Evolutionary conservation across 2,888 invertebrate genomes (phyloP).

Genomic region (Papilio gigon): DNA sequence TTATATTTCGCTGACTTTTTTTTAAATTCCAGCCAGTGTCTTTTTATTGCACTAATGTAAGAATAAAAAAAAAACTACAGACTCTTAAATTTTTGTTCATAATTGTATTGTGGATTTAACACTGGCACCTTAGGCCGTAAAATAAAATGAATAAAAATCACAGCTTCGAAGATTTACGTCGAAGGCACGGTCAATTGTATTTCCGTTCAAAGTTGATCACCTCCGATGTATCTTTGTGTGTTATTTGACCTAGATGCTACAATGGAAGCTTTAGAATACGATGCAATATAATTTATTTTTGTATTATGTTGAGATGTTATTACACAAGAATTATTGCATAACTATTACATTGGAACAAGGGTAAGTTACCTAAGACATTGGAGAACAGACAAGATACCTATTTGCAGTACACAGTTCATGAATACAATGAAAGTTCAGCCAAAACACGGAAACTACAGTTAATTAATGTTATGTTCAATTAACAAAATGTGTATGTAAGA

Average conservation of each 20-base stretch:
- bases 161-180: background rate
- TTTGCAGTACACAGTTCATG: no score
- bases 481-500: no score
- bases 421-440: no score
- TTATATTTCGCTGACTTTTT: background rate
- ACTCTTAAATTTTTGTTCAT: background rate
- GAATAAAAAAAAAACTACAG: no score
- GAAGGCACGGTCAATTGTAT: background rate
- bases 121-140: no score
- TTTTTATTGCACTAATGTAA: no score
- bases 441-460: no score
- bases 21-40: no score
- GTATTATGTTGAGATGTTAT: slow-evolving; percentile 4
- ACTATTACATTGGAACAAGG: background rate
- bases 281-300: background rate
- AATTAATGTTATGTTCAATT: no score
- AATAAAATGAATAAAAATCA: background rate
- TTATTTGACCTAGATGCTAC: slow-evolving; percentile 6
- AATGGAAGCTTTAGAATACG: background rate
- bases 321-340: background rate
- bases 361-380: background rate
- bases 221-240: background rate
- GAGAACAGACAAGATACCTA: background rate
- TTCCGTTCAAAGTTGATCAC: slow-evolving; percentile 7
- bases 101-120: no score